Percentiles rank a stretch among this genome's conserved stretches.
Conservation (phyloP, 2,113 vertebrate genomes). For the Cynocephalus volans region DNA sequence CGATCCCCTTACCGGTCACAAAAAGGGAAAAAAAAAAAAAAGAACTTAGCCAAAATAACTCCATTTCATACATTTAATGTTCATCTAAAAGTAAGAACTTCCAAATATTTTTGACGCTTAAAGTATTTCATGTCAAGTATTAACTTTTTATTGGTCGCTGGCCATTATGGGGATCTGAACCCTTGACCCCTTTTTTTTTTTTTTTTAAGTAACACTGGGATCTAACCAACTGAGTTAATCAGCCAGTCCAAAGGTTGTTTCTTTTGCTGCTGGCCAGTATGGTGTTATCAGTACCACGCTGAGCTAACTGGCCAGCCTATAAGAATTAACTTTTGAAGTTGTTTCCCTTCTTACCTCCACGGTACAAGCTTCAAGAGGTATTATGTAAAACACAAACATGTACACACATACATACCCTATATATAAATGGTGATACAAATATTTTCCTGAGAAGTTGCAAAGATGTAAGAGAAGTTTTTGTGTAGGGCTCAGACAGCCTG, state of each 20-base stretch:
- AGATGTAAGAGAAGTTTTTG: not conserved
- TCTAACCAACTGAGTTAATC: too few relatives aligned
- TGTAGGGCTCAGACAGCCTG: not conserved
- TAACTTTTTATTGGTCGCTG: not conserved
- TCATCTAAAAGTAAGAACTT: slow-evolving; percentile 52
- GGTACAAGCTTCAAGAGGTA: slow-evolving; percentile 1
- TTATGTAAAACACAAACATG: not conserved
- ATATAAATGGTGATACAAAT: not conserved
- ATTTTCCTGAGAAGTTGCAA: slow-evolving; percentile 54
- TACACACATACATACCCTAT: not conserved
- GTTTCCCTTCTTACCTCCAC: not conserved
- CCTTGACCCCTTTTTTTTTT: too few relatives aligned
- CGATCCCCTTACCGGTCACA: too few relatives aligned
- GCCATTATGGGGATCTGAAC: too few relatives aligned
- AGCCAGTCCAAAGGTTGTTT: too few relatives aligned
- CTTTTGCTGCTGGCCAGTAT: too few relatives aligned
- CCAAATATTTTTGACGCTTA: slow-evolving; percentile 26
- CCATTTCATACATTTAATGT: not conserved
- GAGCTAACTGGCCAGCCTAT: not conserved
- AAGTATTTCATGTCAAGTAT: slow-evolving; percentile 50
- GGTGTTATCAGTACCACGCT: too few relatives aligned
- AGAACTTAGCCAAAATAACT: not conserved
- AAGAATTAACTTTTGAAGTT: slow-evolving; percentile 29
- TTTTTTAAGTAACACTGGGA: too few relatives aligned
- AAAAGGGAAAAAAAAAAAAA: slow-evolving; percentile 44